Evolutionary conservation across 2,113 vertebrate species (phyloP).

Genomic region (Semnornis frantzii): DNA sequence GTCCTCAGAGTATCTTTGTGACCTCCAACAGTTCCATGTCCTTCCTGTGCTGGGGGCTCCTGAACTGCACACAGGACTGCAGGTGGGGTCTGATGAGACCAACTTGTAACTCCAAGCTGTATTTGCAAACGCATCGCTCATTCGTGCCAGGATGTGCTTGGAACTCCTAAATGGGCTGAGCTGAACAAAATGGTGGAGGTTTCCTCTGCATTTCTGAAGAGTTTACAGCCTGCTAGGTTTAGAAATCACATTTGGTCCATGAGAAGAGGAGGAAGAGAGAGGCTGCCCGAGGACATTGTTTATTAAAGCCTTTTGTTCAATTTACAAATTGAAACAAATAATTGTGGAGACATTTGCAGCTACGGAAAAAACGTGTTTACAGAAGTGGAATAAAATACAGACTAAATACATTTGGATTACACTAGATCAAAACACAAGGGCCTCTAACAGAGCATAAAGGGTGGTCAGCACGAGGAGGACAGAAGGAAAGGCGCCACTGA

Average conservation of each 20-base stretch:
- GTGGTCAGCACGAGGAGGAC: neutral
- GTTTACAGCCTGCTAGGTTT: conserved; percentile 40
- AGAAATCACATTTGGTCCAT: conserved; percentile 19
- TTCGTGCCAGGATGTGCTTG: neutral
- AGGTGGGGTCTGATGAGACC: neutral
- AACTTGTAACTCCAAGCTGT: neutral
- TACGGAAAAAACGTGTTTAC: conserved; percentile 82
- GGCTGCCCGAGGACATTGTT: conserved; percentile 75
- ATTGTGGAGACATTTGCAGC: conserved; percentile 78
- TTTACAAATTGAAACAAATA: conserved; percentile 85
- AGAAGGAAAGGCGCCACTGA: conserved; percentile 72
- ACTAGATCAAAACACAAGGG: conserved; percentile 56
- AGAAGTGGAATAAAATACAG: conserved; percentile 76
- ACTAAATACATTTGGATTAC: conserved; percentile 80
- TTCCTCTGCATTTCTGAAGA: neutral
- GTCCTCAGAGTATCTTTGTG: too few relatives aligned
- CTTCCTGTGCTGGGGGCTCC: too few relatives aligned
- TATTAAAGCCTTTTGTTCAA: conserved; percentile 79
- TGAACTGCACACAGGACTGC: too few relatives aligned
- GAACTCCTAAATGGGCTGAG: conserved; percentile 18
- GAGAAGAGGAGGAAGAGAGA: neutral
- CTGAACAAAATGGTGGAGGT: conserved; percentile 38
- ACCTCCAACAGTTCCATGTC: too few relatives aligned
- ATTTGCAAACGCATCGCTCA: neutral
- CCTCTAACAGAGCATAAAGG: conserved; percentile 61